Conservation (phyloP, 1,140 invertebrate species). For the Drosophila orena region DNA sequence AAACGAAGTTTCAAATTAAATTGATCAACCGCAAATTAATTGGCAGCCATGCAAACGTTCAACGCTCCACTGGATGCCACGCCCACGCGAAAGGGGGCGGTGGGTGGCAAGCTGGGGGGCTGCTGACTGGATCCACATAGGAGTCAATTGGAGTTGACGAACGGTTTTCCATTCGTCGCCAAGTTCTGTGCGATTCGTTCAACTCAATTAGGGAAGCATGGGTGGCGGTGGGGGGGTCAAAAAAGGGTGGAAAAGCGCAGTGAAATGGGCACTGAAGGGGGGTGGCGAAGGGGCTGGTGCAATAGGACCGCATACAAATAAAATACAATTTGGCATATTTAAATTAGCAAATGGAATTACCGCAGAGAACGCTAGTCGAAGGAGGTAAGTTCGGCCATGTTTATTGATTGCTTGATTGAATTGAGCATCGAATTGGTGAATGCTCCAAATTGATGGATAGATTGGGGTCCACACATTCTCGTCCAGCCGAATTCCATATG, state of each 20-base stretch:
- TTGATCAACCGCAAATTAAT: constrained; percentile 85
- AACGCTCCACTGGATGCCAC: constrained; percentile 44
- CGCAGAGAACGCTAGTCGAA: constrained; percentile 44
- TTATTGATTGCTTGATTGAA: constrained; percentile 82
- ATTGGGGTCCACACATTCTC: background rate
- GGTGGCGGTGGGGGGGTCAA: background rate
- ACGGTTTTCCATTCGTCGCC: constrained; percentile 29
- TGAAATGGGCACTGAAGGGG: background rate
- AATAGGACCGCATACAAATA: constrained; percentile 34
- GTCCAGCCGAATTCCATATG: constrained; percentile 1
- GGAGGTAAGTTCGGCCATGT: constrained; percentile 74
- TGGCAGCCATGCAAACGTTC: constrained; percentile 76
- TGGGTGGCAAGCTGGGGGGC: constrained; percentile 1
- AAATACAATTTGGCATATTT: constrained; percentile 81
- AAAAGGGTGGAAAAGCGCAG: background rate
- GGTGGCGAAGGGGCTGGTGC: background rate
- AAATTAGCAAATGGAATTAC: constrained; percentile 83
- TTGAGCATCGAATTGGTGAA: constrained; percentile 58
- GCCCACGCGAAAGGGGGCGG: constrained; percentile 1
- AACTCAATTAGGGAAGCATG: constrained; percentile 67
- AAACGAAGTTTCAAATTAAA: constrained; percentile 80
- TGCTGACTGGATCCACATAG: background rate
- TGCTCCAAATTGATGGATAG: constrained; percentile 47
- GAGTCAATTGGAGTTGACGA: constrained; percentile 40
- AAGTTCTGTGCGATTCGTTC: constrained; percentile 60